Evolutionary conservation across 2,888 invertebrate species (phyloP), one percentile per base, ranked within the genome.

Genomic region (Aspidiotus destructor): DNA sequence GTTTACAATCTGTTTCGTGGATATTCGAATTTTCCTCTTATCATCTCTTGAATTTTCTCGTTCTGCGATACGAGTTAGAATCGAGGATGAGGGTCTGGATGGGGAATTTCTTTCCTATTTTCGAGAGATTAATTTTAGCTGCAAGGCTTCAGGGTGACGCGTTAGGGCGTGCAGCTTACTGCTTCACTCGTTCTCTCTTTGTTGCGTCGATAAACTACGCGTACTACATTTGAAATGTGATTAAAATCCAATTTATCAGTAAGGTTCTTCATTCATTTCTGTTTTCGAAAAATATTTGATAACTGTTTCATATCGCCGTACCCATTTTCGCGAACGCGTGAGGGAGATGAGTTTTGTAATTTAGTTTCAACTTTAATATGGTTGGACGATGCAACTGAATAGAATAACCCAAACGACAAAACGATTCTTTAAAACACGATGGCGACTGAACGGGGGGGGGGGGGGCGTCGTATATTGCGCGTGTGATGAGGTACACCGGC

Each of bases 311-410:
- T 28, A 5, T 28, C 1, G 28, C 28, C 28, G 28, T 28, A 67
- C 67, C 67, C 67, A 58, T 67, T 67, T 67, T 67, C 58, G 28
- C 28, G 28, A 28, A 28, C 5, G 28, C 28, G 28, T 60, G 67
- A 67, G 58, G 67, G 57, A 67, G 67, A 67, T 67, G 67, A 67
- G 67, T 67, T 67, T 67, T 67, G 67, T 67, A 67, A 67, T 60
- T 67, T 44, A 58, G 58, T 67, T 67, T 67, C 52, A 67, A 67
- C 67, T 67, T 67, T 67, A 58, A 67, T 58, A 60, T 58, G 60
- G 67, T 67, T 67, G 60, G 67, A 67, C 58, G 58, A 67, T 60
- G 58, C 67, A 67, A 48, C 58, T 67, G 67, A 67, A 67, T 67
- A 60, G 58, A 58, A 58, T 58, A 67, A 67, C 67, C 60, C 55